Evolutionary conservation across 2,113 vertebrate genomes (phyloP).

Genomic region (Oceanodroma tethys): DNA sequence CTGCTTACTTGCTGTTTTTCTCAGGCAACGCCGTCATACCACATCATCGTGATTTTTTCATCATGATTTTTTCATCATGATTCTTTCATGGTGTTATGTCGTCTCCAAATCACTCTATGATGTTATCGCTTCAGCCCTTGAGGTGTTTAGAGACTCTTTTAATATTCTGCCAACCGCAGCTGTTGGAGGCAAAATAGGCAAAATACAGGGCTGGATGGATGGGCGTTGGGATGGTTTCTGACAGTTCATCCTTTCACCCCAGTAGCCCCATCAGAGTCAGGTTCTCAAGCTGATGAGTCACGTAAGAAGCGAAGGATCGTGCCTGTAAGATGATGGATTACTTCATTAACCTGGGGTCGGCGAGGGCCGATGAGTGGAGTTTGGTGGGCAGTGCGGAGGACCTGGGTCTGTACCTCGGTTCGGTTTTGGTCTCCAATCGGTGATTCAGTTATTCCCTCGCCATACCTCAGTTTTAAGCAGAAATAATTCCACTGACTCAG

Average conservation of each 20-base stretch:
- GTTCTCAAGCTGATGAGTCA: background rate
- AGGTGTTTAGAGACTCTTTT: background rate
- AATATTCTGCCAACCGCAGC: background rate
- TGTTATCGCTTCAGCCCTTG: background rate
- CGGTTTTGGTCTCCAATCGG: background rate
- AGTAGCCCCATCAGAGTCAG: background rate
- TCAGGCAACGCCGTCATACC: accelerated
- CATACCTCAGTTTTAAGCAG: background rate
- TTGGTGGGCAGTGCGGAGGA: background rate
- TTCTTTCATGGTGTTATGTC: background rate
- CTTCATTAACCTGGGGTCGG: background rate
- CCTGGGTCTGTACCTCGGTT: background rate
- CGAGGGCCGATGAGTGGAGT: background rate
- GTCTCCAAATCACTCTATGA: background rate
- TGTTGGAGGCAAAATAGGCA: background rate
- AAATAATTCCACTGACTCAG: constrained; percentile 17
- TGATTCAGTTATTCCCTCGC: background rate
- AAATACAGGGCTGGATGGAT: background rate
- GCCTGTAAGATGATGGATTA: background rate
- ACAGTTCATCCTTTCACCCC: background rate
- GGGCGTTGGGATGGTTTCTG: accelerated
- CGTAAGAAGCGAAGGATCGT: background rate
- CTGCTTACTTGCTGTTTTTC: background rate
- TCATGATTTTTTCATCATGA: background rate
- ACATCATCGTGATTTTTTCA: background rate